These are phyloP conservation scores for Poeciliopsis gracilis DNA, from an alignment of 2,797 vertebrate species.

Conservation along the genomic window DNA sequence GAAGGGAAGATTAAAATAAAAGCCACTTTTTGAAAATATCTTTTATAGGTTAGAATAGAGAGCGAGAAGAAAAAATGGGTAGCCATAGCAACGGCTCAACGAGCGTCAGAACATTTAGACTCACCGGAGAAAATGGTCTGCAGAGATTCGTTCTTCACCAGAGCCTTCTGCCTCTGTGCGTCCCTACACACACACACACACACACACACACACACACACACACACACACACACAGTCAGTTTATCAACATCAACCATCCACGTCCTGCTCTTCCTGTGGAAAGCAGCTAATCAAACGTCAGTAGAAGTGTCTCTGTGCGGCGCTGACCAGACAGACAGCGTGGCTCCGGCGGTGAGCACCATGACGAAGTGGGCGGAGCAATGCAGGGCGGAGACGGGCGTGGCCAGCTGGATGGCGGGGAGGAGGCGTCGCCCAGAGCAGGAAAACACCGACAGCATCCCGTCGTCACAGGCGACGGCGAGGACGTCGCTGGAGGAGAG, in stretches of 20 bases:
- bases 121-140: conserved; percentile 90
- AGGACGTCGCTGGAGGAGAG: conserved; percentile 84
- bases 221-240: conserved; percentile 13
- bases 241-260: not conserved
- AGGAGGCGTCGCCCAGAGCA: conserved; percentile 92
- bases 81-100: too few relatives aligned
- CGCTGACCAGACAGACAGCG: conserved; percentile 92
- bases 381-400: conserved; percentile 89
- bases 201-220: not conserved
- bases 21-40: too few relatives aligned
- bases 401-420: conserved; percentile 89
- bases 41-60: too few relatives aligned
- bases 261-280: not conserved
- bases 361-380: conserved; percentile 93
- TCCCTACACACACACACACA: conserved; percentile 81
- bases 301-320: not conserved
- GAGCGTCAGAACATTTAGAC: not conserved
- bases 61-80: too few relatives aligned
- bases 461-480: conserved; percentile 91
- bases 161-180: conserved; percentile 87
- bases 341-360: conserved; percentile 90
- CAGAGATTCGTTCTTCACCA: conserved; percentile 94
- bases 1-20: too few relatives aligned
- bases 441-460: conserved; percentile 92
- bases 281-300: not conserved